Conservation (phyloP, 2,888 invertebrate species). For the Axea sp. region DNA sequence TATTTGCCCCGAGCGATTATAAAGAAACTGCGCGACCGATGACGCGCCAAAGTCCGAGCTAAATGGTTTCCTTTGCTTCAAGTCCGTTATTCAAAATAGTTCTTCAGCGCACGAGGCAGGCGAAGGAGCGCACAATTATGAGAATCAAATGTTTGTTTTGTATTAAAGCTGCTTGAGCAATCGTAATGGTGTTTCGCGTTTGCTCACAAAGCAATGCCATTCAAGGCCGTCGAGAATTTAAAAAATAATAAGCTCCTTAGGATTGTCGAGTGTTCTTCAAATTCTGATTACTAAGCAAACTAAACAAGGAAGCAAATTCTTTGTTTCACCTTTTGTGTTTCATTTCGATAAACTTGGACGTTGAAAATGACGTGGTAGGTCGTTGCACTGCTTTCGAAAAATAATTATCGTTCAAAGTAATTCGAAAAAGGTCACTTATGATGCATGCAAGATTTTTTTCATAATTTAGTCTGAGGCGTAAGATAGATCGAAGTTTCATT, state of each 20-base stretch:
- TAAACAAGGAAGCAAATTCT: constrained; percentile 46
- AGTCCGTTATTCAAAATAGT: constrained; percentile 32
- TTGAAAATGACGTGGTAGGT: background rate
- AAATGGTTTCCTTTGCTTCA: constrained; percentile 14
- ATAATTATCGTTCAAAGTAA: too few species aligned
- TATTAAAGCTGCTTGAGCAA: constrained; percentile 1
- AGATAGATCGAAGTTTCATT: too few species aligned
- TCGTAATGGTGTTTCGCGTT: constrained; percentile 1
- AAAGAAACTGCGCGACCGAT: constrained; percentile 36
- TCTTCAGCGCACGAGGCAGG: constrained; percentile 12
- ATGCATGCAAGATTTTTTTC: too few species aligned
- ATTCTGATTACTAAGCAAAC: constrained; percentile 47
- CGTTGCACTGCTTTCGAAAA: too few species aligned
- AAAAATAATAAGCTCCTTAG: constrained; percentile 37
- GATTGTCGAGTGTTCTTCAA: constrained; percentile 22
- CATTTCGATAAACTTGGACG: background rate
- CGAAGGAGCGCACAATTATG: too few species aligned
- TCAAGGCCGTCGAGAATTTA: constrained; percentile 27
- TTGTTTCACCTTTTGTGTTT: constrained; percentile 9
- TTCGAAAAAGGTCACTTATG: too few species aligned
- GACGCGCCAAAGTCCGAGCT: constrained; percentile 26
- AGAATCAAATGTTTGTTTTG: constrained; percentile 24
- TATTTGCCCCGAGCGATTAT: constrained; percentile 31
- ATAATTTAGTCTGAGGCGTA: too few species aligned
- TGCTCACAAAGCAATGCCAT: constrained; percentile 34